phyloP scores from a whole-genome alignment of 2,888 invertebrate genomes.

The Geotrupes spiniger region DNA sequence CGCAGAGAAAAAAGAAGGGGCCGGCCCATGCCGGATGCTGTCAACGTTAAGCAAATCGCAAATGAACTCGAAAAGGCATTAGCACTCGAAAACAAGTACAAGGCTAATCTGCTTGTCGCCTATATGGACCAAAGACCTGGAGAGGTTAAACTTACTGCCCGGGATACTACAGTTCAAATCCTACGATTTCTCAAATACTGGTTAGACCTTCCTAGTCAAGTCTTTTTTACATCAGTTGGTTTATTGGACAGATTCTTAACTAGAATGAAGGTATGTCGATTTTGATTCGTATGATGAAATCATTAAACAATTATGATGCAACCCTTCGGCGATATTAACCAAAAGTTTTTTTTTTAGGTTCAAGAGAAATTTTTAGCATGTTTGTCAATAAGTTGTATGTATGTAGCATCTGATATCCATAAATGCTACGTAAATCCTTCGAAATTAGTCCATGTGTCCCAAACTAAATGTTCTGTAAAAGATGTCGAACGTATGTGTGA shows the following conservation, averaged over 20 bases:
- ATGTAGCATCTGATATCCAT: constrained; percentile 72
- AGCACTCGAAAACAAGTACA: constrained; percentile 37
- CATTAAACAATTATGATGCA: not conserved
- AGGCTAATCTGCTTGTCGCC: constrained; percentile 36
- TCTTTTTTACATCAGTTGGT: constrained; percentile 74
- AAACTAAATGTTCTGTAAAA: constrained; percentile 80
- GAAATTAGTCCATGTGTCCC: constrained; percentile 64
- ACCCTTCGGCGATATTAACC: not conserved
- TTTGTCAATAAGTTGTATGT: constrained; percentile 82
- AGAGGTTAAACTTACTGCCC: constrained; percentile 72
- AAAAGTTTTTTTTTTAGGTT: constrained; percentile 46
- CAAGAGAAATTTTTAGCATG: constrained; percentile 83
- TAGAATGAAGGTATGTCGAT: constrained; percentile 68
- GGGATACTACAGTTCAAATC: constrained; percentile 79
- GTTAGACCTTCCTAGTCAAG: constrained; percentile 78
- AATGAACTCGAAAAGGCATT: constrained; percentile 43
- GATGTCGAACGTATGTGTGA: constrained; percentile 85
- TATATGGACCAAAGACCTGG: constrained; percentile 46
- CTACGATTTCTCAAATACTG: constrained; percentile 80
- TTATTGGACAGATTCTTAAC: constrained; percentile 79
- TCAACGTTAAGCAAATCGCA: constrained; percentile 38
- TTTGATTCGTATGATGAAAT: constrained; percentile 3
- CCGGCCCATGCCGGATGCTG: constrained; percentile 48
- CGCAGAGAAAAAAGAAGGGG: constrained; percentile 45
- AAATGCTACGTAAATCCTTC: constrained; percentile 61